These are phyloP conservation scores for Brachypalpus laphriformis DNA, from an alignment of 2,888 invertebrate genomes.

Conservation along the genomic window DNA sequence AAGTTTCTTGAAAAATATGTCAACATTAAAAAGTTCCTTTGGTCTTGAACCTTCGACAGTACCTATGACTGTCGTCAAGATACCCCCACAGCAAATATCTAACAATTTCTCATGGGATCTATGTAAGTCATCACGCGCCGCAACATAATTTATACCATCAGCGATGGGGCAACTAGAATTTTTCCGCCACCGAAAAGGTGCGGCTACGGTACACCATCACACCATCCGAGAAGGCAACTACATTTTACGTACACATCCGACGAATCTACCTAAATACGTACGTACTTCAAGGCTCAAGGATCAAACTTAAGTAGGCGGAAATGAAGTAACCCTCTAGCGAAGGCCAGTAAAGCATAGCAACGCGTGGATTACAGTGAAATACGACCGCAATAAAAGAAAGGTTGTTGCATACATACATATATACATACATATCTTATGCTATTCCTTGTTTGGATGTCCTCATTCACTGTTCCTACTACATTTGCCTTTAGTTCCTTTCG, in stretches of 20 bases:
- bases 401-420: conserved; percentile 45
- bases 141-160: conserved; percentile 65
- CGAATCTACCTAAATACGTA: conserved; percentile 64
- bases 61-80: background rate
- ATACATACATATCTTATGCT: conserved; percentile 18
- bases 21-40: conserved; percentile 41
- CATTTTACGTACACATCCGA: conserved; percentile 38
- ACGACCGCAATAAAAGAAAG: conserved; percentile 71
- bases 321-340: conserved; percentile 58
- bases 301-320: conserved; percentile 70
- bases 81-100: background rate
- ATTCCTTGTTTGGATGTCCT: conserved; percentile 36
- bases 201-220: conserved; percentile 13
- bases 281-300: conserved; percentile 73
- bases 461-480: conserved; percentile 8
- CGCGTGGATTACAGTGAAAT: conserved; percentile 72
- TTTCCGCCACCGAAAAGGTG: conserved; percentile 38
- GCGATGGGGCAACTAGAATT: conserved; percentile 50
- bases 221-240: conserved; percentile 18
- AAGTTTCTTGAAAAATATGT: conserved; percentile 53
- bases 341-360: conserved; percentile 32
- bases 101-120: conserved; percentile 37
- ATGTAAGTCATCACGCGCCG: conserved; percentile 58
- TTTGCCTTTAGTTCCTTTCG: conserved; percentile 46
- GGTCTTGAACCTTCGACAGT: conserved; percentile 27